phyloP scores from a whole-genome alignment of 2,113 vertebrate species.

The Dicaeum eximium region DNA sequence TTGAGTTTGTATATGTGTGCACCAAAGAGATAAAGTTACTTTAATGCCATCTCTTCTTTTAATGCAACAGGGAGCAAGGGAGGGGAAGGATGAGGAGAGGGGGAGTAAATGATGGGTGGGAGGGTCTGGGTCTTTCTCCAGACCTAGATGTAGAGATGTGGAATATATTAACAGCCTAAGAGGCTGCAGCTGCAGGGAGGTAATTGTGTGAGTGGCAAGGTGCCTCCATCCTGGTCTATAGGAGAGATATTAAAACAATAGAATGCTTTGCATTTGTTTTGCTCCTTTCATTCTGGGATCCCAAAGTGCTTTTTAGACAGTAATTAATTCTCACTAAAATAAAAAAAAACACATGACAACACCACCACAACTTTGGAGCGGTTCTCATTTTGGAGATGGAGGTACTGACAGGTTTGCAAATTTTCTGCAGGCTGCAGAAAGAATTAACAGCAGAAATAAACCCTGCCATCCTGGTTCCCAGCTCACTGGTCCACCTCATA shows the following conservation, averaged over 20 bases:
- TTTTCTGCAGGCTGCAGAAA: neutral
- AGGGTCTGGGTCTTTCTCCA: neutral
- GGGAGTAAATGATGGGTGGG: neutral
- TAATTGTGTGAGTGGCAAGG: slow-evolving; percentile 37
- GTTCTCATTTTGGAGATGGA: neutral
- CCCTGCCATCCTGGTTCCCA: neutral
- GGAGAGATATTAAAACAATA: slow-evolving; percentile 23
- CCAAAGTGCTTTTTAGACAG: slow-evolving; percentile 3
- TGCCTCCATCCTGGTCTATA: neutral
- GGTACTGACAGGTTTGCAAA: neutral
- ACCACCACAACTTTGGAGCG: neutral
- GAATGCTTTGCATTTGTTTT: slow-evolving; percentile 37
- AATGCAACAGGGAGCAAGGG: slow-evolving; percentile 18
- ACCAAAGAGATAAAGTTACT: slow-evolving; percentile 66
- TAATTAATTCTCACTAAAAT: slow-evolving; percentile 28
- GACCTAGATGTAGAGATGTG: slow-evolving; percentile 33
- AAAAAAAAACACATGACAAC: neutral
- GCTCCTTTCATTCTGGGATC: slow-evolving; percentile 13
- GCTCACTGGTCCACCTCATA: neutral
- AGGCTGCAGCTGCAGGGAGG: slow-evolving; percentile 41
- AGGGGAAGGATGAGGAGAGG: neutral
- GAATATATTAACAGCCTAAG: slow-evolving; percentile 43
- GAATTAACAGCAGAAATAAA: neutral
- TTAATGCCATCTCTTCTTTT: slow-evolving; percentile 49
- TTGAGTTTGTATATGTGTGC: slow-evolving; percentile 54